A percentile compares a stretch with the other conserved stretches of the same genome.
phyloP scores from a whole-genome alignment of 2,888 invertebrate genomes.

The Yponomeuta plumbellus region DNA sequence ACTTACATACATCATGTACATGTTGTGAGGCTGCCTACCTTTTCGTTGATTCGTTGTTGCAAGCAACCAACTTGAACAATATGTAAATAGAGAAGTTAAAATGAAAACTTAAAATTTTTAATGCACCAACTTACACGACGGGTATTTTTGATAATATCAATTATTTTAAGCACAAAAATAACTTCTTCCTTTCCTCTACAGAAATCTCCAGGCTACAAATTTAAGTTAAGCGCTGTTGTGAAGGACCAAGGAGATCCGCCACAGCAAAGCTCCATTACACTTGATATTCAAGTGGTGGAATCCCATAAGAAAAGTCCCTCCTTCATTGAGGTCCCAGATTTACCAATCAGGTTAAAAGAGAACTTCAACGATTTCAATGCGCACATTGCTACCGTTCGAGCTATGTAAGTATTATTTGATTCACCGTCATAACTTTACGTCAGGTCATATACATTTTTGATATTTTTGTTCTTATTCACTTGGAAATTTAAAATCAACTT shows the following conservation, averaged over 20 bases:
- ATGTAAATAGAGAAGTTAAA: no score
- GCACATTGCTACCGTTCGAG: slow-evolving; percentile 82
- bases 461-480: no score
- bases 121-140: no score
- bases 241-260: slow-evolving; percentile 83
- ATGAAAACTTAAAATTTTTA: no score
- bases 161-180: background rate
- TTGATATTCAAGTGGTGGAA: slow-evolving; percentile 90
- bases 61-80: no score
- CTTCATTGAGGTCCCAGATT: slow-evolving; percentile 78
- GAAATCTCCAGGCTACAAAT: slow-evolving; percentile 80
- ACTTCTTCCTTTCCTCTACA: slow-evolving; percentile 42
- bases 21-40: no score
- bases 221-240: slow-evolving; percentile 85
- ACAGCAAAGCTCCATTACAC: slow-evolving; percentile 82
- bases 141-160: background rate
- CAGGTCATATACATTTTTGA: no score
- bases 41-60: no score
- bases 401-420: slow-evolving; percentile 73
- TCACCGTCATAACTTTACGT: no score
- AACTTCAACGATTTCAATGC: slow-evolving; percentile 83
- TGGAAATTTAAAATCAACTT: no score
- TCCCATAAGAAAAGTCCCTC: slow-evolving; percentile 91
- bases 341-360: slow-evolving; percentile 82
- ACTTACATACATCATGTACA: no score